Percentiles rank a stretch among this genome's conserved stretches.
Conservation (phyloP, 2,113 vertebrate genomes). For the Leucoraja erinaceus region DNA sequence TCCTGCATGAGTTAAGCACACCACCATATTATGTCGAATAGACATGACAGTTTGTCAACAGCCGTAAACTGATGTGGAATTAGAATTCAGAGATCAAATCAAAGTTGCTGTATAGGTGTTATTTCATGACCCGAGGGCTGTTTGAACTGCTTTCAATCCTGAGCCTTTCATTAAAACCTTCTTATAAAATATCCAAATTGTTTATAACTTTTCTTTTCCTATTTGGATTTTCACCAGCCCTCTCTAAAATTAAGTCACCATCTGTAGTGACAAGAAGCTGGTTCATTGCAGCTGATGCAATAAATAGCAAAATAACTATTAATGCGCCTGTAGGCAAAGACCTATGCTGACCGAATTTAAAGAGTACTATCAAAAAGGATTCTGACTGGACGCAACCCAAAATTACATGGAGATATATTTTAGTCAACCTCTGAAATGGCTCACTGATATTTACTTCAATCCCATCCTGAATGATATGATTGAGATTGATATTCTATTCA, state of each 20-base stretch:
- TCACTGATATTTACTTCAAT: neutral
- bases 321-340: neutral
- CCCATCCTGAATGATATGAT: neutral
- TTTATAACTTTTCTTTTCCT: constrained; percentile 3
- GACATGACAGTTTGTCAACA: neutral
- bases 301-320: neutral
- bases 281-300: neutral
- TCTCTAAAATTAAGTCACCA: neutral
- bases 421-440: neutral
- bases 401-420: neutral
- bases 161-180: neutral
- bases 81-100: neutral
- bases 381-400: neutral
- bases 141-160: neutral
- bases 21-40: neutral
- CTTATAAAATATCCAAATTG: neutral
- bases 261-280: neutral
- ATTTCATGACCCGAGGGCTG: neutral
- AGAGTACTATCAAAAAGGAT: neutral
- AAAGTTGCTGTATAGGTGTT: neutral
- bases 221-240: neutral
- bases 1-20: neutral
- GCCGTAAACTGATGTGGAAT: neutral
- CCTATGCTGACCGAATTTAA: neutral
- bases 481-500: no score